Evolutionary conservation across 2,888 invertebrate genomes (phyloP), one percentile per base, ranked within the genome.

Genomic region (Agrotis segetum): DNA sequence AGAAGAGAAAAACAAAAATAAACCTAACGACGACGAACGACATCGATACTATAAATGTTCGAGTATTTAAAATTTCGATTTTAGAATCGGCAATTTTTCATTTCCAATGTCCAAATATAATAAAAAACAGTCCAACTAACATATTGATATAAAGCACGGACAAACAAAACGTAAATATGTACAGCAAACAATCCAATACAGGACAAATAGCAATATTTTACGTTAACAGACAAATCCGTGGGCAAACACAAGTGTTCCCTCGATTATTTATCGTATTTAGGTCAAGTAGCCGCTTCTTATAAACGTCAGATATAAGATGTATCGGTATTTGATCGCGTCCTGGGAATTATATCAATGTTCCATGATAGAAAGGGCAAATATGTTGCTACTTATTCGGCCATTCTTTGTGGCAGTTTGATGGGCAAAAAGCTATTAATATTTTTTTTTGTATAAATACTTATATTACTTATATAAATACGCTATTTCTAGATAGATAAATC

Each of bases 251-350:
- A 60, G 46, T 74, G 64, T 7, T 49, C 24, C 24, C 24, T 53
- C 24, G 50, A 58, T 56, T 80, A 76, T 80, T 61, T 81, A 68
- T 67, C 61, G 50, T 56, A 69, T 61, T 49, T 72, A 62, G 77
- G 77, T 79, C 79, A 71, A 81, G n/a, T 60, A 50, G 70, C n/a
- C 63, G n/a, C 21, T 67, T 74, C 80, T 64, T 75, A 78, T 78
- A 67, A 56, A 68, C 40, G 81, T 72, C 79, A 59, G 52, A 60
- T 53, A 9, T 40, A 71, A 68, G 71, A 76, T 46, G 46, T 67
- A 76, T 81, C 47, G 56, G 62, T 24, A 55, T 64, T 50, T 47
- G 46, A 59, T 11, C 34, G 46, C 29, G 52, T n/a, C 62, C 21
- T n/a, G 74, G 64, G 77, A 71, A 67, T 78, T 55, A 58, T 64